Percentiles rank a stretch among this genome's conserved stretches.
These are phyloP conservation scores for Sander vitreus DNA, from an alignment of 2,113 vertebrate species.

Conservation along the genomic window DNA sequence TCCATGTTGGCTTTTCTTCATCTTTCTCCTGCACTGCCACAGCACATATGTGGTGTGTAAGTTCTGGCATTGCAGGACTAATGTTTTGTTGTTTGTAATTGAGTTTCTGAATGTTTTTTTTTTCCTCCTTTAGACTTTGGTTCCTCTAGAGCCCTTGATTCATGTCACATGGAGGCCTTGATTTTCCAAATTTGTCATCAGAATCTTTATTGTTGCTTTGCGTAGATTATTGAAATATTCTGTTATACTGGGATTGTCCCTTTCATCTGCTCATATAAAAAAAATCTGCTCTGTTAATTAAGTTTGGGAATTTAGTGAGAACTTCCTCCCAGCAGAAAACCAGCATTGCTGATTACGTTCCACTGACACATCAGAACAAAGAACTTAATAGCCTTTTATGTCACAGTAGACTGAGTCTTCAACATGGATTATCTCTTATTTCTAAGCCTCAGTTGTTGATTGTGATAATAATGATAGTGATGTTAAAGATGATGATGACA, in stretches of 20 bases:
- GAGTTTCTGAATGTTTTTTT: not conserved
- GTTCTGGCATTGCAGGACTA: not conserved
- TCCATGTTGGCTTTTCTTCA: slow-evolving; percentile 17
- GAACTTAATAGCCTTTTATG: slow-evolving; percentile 19
- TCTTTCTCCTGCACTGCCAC: slow-evolving; percentile 1
- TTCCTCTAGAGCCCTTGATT: not conserved
- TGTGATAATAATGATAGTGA: slow-evolving; percentile 43
- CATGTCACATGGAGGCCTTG: not conserved
- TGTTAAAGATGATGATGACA: slow-evolving; percentile 27
- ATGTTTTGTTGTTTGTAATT: slow-evolving; percentile 1
- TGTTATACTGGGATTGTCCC: not conserved
- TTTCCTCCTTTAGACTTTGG: not conserved
- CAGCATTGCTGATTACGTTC: not conserved
- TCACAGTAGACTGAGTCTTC: not conserved
- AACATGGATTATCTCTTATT: slow-evolving; percentile 6
- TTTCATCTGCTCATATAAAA: slow-evolving; percentile 16
- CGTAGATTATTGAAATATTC: not conserved
- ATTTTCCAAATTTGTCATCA: not conserved
- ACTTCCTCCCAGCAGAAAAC: slow-evolving; percentile 1
- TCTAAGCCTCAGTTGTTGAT: slow-evolving; percentile 9
- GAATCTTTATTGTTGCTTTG: not conserved
- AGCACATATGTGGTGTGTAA: slow-evolving; percentile 6
- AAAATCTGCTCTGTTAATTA: slow-evolving; percentile 7
- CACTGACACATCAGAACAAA: slow-evolving; percentile 20
- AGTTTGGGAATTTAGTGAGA: not conserved